Conservation (phyloP, 2,797 vertebrate species). For the Sebastes cheni region DNA sequence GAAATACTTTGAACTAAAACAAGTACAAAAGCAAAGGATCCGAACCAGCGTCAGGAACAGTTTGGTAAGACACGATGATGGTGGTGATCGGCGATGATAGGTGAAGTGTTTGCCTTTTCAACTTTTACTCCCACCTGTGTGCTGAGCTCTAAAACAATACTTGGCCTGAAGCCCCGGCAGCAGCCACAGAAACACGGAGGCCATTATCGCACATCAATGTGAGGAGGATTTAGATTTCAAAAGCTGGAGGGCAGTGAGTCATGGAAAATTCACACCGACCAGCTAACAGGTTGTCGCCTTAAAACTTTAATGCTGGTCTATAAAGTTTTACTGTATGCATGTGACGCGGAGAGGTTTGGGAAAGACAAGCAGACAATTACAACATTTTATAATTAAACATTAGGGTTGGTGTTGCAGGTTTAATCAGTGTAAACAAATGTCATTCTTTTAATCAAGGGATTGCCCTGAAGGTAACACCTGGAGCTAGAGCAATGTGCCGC, state of each 20-base stretch:
- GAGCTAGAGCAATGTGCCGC: background rate
- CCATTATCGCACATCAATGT: conserved; percentile 69
- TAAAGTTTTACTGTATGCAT: conserved; percentile 48
- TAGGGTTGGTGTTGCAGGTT: background rate
- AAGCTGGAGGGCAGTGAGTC: conserved; percentile 65
- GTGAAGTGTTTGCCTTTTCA: conserved; percentile 45
- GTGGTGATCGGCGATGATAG: conserved; percentile 30
- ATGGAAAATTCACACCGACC: conserved; percentile 69
- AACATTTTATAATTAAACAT: conserved; percentile 6
- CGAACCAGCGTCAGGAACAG: conserved; percentile 13
- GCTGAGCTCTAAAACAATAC: conserved; percentile 55
- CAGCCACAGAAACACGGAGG: conserved; percentile 66
- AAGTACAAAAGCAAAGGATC: background rate
- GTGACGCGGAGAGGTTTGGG: background rate
- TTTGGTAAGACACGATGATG: conserved; percentile 11
- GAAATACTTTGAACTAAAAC: conserved; percentile 1
- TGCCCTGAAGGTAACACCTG: background rate
- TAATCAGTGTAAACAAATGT: background rate
- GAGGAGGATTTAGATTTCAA: conserved; percentile 66
- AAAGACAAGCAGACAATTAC: background rate
- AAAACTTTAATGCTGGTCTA: conserved; percentile 45
- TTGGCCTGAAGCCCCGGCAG: conserved; percentile 56
- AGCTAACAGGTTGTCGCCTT: conserved; percentile 63
- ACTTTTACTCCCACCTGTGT: conserved; percentile 57
- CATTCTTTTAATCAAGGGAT: background rate